phyloP scores from a whole-genome alignment of 2,888 invertebrate species.

The Phytoseiulus persimilis region DNA sequence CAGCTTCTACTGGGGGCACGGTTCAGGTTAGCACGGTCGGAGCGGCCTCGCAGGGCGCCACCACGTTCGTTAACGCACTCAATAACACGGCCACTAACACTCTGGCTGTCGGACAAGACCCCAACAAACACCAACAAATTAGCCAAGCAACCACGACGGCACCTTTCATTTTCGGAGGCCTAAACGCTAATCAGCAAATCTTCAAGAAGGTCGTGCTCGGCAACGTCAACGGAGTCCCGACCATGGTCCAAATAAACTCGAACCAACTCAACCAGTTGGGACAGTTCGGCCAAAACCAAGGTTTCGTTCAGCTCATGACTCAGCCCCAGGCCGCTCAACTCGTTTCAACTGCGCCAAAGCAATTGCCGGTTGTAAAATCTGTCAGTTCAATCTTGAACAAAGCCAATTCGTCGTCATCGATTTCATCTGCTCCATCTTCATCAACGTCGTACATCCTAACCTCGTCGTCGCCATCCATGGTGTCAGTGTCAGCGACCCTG shows the following conservation, averaged over 20 bases:
- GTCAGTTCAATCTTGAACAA: slow-evolving; percentile 28
- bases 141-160: neutral
- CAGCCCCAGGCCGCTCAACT: slow-evolving; percentile 11
- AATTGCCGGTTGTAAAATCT: slow-evolving; percentile 28
- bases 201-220: slow-evolving; percentile 33
- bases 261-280: slow-evolving; percentile 24
- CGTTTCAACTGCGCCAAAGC: neutral
- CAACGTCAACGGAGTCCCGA: slow-evolving; percentile 33
- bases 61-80: slow-evolving; percentile 33
- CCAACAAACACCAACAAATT: slow-evolving; percentile 9
- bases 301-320: slow-evolving; percentile 11
- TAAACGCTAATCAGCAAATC: slow-evolving; percentile 19
- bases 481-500: neutral
- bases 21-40: slow-evolving; percentile 24
- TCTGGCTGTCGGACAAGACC: slow-evolving; percentile 5
- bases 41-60: neutral
- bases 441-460: neutral
- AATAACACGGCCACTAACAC: slow-evolving; percentile 10
- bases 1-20: neutral
- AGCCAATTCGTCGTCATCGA: neutral
- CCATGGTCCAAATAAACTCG: slow-evolving; percentile 31
- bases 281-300: slow-evolving; percentile 8
- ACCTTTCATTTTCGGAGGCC: slow-evolving; percentile 11
- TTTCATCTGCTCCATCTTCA: neutral
- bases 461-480: neutral